Base-by-base conservation (phyloP, 2,797 vertebrate genomes). In the Poeciliopsis infans region DNA sequence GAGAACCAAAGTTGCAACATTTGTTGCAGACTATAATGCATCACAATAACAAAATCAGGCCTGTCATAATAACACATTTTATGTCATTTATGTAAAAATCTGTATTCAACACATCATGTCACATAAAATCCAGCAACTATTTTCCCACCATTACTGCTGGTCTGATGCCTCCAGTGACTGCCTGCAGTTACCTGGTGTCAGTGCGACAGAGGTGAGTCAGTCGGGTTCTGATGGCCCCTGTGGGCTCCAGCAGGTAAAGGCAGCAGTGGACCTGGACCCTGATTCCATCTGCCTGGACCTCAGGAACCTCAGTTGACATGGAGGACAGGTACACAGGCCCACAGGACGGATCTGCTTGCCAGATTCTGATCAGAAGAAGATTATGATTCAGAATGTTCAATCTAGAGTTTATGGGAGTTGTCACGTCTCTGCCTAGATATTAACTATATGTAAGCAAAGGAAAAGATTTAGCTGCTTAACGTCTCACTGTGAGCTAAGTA, bases 151-250 rank as follows among this genome's bases (percentile, higher is more conserved):
- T 31, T 1, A 59, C 55, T 6, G 5, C 5, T 31, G 13, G 28
- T 41, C 39, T 41, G 7, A 41, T 41, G 39, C 57, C 57, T 59
- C 57, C 15, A 36, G 31, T 64, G 59, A 36, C 31, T 28, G 25
- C 55, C 11, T 13, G n/a, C 55, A 12, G 57, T 59, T 10, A 96
- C 96, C 96, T 94, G 74, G 89, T 92, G 41, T 97, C 96, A 13
- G 92, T 96, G 10, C 94, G 91, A 53, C 95, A 96, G 59, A 97
- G 68, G 85, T 97, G 96, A 0, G 94, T 96, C 78, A 97, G 93
- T 66, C 91, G 91, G 76, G 95, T 96, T 88, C 89, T 96, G 76
- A 91, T 88, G 49, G 81, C 51, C 61, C 95, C 95, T 1, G 86
- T 79, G 39, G 94, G 83, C 87, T 97, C 96, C 84, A 97, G 90